phyloP scores from a whole-genome alignment of 2,797 vertebrate genomes.

The Halcyon badia region DNA sequence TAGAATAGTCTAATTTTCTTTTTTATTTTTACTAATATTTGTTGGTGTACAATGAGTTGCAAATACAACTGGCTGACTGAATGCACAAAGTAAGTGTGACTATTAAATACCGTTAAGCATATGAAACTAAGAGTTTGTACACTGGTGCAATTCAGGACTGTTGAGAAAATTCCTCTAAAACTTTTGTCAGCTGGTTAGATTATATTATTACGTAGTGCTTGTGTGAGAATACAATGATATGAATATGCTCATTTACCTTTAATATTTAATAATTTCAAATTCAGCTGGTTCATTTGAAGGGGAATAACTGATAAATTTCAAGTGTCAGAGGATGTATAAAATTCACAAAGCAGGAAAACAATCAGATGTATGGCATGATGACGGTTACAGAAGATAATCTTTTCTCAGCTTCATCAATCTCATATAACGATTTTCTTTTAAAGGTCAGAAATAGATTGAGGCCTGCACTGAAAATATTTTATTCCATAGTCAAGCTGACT shows the following conservation, averaged over 20 bases:
- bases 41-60: neutral
- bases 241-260: neutral
- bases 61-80: neutral
- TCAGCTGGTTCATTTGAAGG: neutral
- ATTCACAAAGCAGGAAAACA: slow-evolving; percentile 12
- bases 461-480: neutral
- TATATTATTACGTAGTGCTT: neutral
- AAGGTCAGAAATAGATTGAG: slow-evolving; percentile 21
- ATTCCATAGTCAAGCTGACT: neutral
- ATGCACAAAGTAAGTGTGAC: neutral
- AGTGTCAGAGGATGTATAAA: neutral
- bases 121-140: neutral
- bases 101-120: neutral
- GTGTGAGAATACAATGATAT: neutral
- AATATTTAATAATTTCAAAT: neutral
- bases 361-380: neutral
- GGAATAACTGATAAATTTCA: neutral
- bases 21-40: neutral
- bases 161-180: neutral
- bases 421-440: neutral
- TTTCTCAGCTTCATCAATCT: slow-evolving; percentile 7
- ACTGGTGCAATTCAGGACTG: fast-evolving
- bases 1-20: fast-evolving
- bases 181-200: neutral
- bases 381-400: neutral